Conservation (phyloP, 2,113 vertebrate species). For the Prolemur simus region DNA sequence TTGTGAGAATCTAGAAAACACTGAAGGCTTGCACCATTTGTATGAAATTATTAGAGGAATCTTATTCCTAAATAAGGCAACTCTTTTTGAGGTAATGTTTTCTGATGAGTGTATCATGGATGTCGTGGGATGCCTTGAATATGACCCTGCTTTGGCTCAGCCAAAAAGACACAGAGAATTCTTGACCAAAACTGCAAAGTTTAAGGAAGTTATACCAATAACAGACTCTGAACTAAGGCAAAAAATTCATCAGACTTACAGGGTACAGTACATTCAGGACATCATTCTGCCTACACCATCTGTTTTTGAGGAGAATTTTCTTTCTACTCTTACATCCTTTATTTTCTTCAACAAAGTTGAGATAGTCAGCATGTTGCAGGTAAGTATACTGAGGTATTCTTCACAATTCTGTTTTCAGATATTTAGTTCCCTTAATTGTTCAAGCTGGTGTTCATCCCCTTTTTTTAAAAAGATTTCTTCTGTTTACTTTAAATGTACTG, state of each 20-base stretch:
- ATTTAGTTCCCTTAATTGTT: constrained; percentile 11
- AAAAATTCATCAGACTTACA: constrained; percentile 99
- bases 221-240: constrained; percentile 99
- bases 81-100: constrained; percentile 99
- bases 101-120: constrained; percentile 99
- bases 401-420: constrained; percentile 26
- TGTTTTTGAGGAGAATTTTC: constrained; percentile 99
- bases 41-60: constrained; percentile 98
- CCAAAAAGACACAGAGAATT: constrained; percentile 98
- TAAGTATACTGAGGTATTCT: constrained; percentile 80
- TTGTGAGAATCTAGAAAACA: constrained; percentile 96
- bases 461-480: constrained; percentile 27
- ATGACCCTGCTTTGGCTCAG: constrained; percentile 96
- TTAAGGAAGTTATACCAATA: constrained; percentile 99
- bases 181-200: constrained; percentile 99
- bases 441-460: not conserved
- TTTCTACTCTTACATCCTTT: constrained; percentile 98
- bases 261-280: constrained; percentile 99
- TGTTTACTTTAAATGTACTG: not conserved
- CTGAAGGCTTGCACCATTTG: constrained; percentile 96
- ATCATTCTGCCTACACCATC: constrained; percentile 99
- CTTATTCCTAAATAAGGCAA: constrained; percentile 99
- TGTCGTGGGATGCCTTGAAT: constrained; percentile 98
- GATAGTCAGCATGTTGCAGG: constrained; percentile 99
- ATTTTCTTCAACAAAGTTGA: constrained; percentile 99